A percentile compares a stretch with the other conserved stretches of the same genome.
These are phyloP conservation scores for Yponomeuta malinellus DNA, from an alignment of 2,888 invertebrate genomes.

Conservation along the genomic window DNA sequence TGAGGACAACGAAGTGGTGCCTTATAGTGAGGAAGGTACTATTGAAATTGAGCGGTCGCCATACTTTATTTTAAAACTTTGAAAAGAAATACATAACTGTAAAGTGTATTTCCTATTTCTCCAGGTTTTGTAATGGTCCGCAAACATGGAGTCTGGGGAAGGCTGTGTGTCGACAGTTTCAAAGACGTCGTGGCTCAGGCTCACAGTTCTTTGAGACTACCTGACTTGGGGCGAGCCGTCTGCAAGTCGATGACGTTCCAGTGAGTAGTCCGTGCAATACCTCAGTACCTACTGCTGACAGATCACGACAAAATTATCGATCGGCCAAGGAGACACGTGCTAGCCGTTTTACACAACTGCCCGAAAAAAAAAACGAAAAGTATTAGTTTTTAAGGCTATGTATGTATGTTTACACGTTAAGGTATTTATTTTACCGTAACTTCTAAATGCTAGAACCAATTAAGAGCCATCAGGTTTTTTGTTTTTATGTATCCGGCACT, in stretches of 20 bases:
- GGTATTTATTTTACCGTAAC: too few relatives aligned
- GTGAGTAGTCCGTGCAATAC: conserved; percentile 57
- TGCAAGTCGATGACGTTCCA: conserved; percentile 85
- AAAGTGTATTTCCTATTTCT: conserved; percentile 14
- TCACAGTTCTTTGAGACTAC: conserved; percentile 77
- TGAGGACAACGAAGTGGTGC: conserved; percentile 73
- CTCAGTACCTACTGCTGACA: too few relatives aligned
- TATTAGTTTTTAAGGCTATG: too few relatives aligned
- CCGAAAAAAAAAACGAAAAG: too few relatives aligned
- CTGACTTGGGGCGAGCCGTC: conserved; percentile 83
- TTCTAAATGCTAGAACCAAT: too few relatives aligned
- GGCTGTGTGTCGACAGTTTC: conserved; percentile 83
- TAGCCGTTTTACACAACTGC: too few relatives aligned
- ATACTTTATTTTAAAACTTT: neutral
- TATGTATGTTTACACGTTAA: too few relatives aligned
- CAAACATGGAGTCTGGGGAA: conserved; percentile 85
- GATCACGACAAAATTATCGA: too few relatives aligned
- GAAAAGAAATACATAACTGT: neutral
- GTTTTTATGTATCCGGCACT: too few relatives aligned
- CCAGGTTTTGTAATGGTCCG: conserved; percentile 83
- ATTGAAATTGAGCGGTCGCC: neutral
- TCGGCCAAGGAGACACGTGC: too few relatives aligned
- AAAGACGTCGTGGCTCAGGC: conserved; percentile 75
- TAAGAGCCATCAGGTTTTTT: too few relatives aligned
- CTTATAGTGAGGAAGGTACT: conserved; percentile 78